These are phyloP conservation scores for Heliconius hortense DNA, from an alignment of 2,888 invertebrate species.

Conservation along the genomic window DNA sequence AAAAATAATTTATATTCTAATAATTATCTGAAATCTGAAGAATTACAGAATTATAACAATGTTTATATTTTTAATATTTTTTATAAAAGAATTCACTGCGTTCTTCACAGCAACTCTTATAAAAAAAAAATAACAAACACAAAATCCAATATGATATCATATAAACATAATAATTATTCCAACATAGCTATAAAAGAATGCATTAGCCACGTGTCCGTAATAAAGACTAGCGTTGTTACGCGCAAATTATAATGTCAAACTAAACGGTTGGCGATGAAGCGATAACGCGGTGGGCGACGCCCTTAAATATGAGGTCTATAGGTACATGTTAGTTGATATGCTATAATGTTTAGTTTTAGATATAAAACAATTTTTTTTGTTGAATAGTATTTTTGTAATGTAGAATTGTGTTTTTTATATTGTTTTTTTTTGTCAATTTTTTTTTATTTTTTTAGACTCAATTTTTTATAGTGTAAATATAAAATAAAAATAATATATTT, in stretches of 20 bases:
- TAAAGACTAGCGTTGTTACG: slow-evolving; percentile 14
- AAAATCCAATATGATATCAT: neutral
- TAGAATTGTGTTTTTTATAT: too few relatives aligned
- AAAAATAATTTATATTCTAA: too few relatives aligned
- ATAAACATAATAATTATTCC: slow-evolving; percentile 9
- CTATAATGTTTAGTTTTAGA: neutral
- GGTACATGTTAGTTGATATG: neutral
- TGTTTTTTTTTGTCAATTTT: too few relatives aligned
- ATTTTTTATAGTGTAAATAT: too few relatives aligned
- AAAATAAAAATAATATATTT: too few relatives aligned
- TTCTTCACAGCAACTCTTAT: neutral
- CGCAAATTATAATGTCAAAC: slow-evolving; percentile 37
- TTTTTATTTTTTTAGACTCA: too few relatives aligned
- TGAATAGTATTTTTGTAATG: neutral
- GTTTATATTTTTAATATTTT: too few relatives aligned
- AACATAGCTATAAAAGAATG: neutral
- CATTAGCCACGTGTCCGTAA: slow-evolving; percentile 24
- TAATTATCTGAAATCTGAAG: too few relatives aligned
- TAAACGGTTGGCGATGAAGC: slow-evolving; percentile 36
- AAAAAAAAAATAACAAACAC: neutral
- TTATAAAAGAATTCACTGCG: neutral
- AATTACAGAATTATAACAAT: too few relatives aligned
- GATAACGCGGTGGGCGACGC: slow-evolving; percentile 33
- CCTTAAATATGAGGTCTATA: slow-evolving; percentile 19
- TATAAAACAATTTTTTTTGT: neutral